phyloP scores from a whole-genome alignment of 1,140 invertebrate species.

The Tyrophagus putrescentiae region DNA sequence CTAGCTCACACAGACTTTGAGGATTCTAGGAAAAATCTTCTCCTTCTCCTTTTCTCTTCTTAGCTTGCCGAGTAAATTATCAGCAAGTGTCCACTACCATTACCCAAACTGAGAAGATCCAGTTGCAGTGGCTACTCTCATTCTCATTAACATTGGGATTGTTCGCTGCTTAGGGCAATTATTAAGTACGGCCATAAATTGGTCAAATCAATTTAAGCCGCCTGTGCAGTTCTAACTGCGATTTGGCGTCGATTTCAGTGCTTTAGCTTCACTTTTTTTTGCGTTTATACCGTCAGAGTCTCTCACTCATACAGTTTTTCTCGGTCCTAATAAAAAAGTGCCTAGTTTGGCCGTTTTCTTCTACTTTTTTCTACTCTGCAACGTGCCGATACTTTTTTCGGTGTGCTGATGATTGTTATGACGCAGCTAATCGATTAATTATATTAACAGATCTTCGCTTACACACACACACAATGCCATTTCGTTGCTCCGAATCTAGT shows the following conservation, averaged over 20 bases:
- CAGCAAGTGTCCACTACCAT: too few species aligned
- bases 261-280: conserved; percentile 7
- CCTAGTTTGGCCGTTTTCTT: too few species aligned
- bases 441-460: conserved; percentile 1
- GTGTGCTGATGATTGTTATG: too few species aligned
- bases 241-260: background rate
- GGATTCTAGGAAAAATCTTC: too few species aligned
- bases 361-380: too few species aligned
- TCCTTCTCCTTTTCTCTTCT: too few species aligned
- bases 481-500: background rate
- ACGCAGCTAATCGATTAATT: conserved; percentile 10
- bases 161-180: conserved; percentile 2
- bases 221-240: background rate
- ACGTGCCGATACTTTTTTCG: background rate
- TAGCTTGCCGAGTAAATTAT: too few species aligned
- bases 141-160: background rate
- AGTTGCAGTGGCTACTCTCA: too few species aligned
- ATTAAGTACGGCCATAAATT: background rate
- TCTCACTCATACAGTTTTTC: background rate
- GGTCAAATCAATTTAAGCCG: conserved; percentile 3
- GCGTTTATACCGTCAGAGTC: background rate
- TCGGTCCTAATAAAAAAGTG: background rate
- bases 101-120: too few species aligned
- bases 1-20: too few species aligned
- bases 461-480: background rate